phyloP scores from a whole-genome alignment of 2,113 vertebrate genomes.

The Apistogramma diplotaenia region DNA sequence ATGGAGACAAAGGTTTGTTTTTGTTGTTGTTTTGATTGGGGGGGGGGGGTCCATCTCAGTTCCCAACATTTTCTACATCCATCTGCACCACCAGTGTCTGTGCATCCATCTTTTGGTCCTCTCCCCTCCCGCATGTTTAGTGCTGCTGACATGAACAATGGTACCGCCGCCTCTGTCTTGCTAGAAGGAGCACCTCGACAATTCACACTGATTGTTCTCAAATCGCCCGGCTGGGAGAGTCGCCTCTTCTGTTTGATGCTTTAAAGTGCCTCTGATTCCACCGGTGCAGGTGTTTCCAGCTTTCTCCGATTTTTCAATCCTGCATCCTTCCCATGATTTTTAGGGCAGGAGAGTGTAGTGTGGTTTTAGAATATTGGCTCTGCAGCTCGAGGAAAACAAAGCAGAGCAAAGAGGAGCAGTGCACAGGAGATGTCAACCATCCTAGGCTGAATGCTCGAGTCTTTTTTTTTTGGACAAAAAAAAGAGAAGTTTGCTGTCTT shows the following conservation, averaged over 20 bases:
- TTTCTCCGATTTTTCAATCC: conserved; percentile 44
- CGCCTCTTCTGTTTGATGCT: conserved; percentile 62
- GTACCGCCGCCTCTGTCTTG: conserved; percentile 35
- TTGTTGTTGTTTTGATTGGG: not conserved
- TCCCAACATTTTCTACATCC: not conserved
- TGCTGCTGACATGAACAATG: conserved; percentile 67
- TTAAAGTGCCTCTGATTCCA: conserved; percentile 67
- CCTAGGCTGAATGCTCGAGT: conserved; percentile 13
- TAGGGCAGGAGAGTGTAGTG: conserved; percentile 12
- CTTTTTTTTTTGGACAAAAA: conserved; percentile 17
- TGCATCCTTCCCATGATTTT: conserved; percentile 9
- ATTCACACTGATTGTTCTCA: conserved; percentile 73
- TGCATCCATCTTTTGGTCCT: not conserved
- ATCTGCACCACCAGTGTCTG: not conserved
- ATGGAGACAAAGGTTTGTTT: conserved; percentile 12
- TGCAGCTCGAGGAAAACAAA: conserved; percentile 41
- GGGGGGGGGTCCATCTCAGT: not conserved
- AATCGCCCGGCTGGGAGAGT: conserved; percentile 71
- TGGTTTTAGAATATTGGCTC: conserved; percentile 35
- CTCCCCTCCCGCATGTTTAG: conserved; percentile 38
- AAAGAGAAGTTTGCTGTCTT: conserved; percentile 6
- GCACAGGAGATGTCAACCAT: conserved; percentile 29
- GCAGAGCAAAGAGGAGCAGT: not conserved
- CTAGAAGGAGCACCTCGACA: conserved; percentile 54
- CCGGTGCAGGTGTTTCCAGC: conserved; percentile 51